Conservation (phyloP, 2,797 vertebrate genomes). For the Huso huso region DNA sequence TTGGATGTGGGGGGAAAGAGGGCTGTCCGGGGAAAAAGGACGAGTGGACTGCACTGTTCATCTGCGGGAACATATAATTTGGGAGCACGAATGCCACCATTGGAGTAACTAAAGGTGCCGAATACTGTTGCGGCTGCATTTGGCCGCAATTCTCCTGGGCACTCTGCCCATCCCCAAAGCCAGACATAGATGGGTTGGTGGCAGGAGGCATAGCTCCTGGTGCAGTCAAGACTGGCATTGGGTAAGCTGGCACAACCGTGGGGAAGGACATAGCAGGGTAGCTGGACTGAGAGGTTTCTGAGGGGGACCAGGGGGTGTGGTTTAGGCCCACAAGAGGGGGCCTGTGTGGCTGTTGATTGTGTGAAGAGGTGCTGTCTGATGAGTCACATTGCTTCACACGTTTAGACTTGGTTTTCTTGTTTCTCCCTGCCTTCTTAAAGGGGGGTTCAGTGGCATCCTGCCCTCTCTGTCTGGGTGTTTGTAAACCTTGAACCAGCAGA, state of each 20-base stretch:
- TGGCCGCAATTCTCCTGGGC: slow-evolving; percentile 44
- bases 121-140: slow-evolving; percentile 48
- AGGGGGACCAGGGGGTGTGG: slow-evolving; percentile 79
- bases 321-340: slow-evolving; percentile 74
- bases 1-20: slow-evolving; percentile 37
- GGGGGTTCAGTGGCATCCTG: slow-evolving; percentile 47
- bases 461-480: slow-evolving; percentile 47
- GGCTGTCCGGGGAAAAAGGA: slow-evolving; percentile 51
- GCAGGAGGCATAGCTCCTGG: slow-evolving; percentile 41
- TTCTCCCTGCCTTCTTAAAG: slow-evolving; percentile 69
- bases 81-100: slow-evolving; percentile 78
- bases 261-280: slow-evolving; percentile 68
- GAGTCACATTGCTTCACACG: slow-evolving; percentile 75
- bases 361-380: slow-evolving; percentile 71
- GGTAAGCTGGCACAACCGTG: slow-evolving; percentile 66
- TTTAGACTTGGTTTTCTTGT: slow-evolving; percentile 75
- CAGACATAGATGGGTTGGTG: slow-evolving; percentile 46
- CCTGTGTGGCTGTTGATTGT: slow-evolving; percentile 57
- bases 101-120: slow-evolving; percentile 69
- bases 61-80: slow-evolving; percentile 66
- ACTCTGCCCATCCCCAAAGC: slow-evolving; percentile 52
- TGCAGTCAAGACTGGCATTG: slow-evolving; percentile 69
- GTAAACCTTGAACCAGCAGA: slow-evolving; percentile 39
- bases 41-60: slow-evolving; percentile 46
- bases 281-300: slow-evolving; percentile 73